Percentiles rank a stretch among this genome's conserved stretches.
Evolutionary conservation across 1,140 invertebrate species (phyloP).

Genomic region (Drosophila ambigua): DNA sequence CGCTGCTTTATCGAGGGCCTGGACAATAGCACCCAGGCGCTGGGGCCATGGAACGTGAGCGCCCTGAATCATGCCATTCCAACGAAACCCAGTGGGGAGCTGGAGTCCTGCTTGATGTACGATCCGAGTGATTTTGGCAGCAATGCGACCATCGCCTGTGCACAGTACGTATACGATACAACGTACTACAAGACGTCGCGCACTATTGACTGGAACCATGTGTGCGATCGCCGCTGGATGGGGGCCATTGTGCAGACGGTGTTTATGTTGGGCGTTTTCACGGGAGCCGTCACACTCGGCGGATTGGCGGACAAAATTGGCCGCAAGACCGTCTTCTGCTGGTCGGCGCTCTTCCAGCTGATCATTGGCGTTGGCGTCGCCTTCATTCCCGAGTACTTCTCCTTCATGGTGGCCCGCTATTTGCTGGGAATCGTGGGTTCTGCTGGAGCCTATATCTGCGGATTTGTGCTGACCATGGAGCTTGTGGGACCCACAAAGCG

Average conservation of each 20-base stretch:
- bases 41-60: slow-evolving; percentile 85
- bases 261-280: slow-evolving; percentile 96
- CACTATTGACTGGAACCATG: slow-evolving; percentile 93
- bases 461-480: slow-evolving; percentile 94
- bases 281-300: slow-evolving; percentile 93
- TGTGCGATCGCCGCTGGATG: slow-evolving; percentile 92
- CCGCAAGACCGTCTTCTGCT: slow-evolving; percentile 91
- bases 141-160: slow-evolving; percentile 85
- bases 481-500: slow-evolving; percentile 92
- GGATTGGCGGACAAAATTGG: slow-evolving; percentile 94
- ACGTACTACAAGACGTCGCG: slow-evolving; percentile 89
- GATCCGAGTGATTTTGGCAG: slow-evolving; percentile 77
- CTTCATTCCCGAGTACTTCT: slow-evolving; percentile 90
- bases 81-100: slow-evolving; percentile 79
- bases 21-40: slow-evolving; percentile 84
- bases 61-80: slow-evolving; percentile 85
- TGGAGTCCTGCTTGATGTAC: slow-evolving; percentile 86
- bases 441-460: slow-evolving; percentile 92
- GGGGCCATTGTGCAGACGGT: slow-evolving; percentile 90
- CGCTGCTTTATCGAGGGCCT: slow-evolving; percentile 87
- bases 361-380: slow-evolving; percentile 89
- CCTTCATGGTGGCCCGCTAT: slow-evolving; percentile 89
- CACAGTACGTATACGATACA: slow-evolving; percentile 89
- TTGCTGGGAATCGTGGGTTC: slow-evolving; percentile 92
- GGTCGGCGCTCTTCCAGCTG: slow-evolving; percentile 89